phyloP scores from a whole-genome alignment of 2,113 vertebrate species.

The Pygoscelis antarcticus region DNA sequence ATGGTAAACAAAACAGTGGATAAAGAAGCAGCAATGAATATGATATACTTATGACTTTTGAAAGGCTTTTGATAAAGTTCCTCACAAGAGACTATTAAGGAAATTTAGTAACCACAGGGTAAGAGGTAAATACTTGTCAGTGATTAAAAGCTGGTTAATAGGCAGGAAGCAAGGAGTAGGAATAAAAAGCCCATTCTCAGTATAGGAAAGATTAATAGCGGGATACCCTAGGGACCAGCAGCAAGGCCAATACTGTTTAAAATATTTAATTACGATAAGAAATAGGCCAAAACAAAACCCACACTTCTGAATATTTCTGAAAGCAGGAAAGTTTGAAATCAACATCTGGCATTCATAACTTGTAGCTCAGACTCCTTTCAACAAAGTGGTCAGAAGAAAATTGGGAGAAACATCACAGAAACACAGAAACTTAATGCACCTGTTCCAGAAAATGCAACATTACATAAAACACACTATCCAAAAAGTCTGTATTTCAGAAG shows the following conservation, averaged over 20 bases:
- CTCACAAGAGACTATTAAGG: conserved; percentile 33
- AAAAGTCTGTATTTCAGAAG: background rate
- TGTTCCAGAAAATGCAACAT: background rate
- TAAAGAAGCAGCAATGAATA: background rate
- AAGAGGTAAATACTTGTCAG: conserved; percentile 30
- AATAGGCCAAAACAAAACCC: background rate
- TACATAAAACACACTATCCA: background rate
- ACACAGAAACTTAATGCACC: background rate
- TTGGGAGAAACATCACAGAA: background rate
- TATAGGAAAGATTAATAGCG: background rate
- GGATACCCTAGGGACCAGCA: conserved; percentile 3
- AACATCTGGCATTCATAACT: background rate
- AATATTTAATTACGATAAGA: background rate
- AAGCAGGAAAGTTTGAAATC: background rate
- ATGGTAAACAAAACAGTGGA: background rate
- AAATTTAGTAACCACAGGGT: conserved; percentile 42
- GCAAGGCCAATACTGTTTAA: conserved; percentile 1
- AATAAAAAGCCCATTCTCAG: background rate
- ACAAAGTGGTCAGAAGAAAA: background rate
- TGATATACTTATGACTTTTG: background rate
- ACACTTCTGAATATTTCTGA: background rate
- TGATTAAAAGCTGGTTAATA: conserved; percentile 37
- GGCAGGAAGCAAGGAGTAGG: conserved; percentile 12
- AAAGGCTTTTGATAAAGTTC: conserved; percentile 45
- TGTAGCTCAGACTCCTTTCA: background rate